These are phyloP conservation scores for Ichneumon xanthorius DNA, from an alignment of 2,888 invertebrate genomes.

Conservation along the genomic window DNA sequence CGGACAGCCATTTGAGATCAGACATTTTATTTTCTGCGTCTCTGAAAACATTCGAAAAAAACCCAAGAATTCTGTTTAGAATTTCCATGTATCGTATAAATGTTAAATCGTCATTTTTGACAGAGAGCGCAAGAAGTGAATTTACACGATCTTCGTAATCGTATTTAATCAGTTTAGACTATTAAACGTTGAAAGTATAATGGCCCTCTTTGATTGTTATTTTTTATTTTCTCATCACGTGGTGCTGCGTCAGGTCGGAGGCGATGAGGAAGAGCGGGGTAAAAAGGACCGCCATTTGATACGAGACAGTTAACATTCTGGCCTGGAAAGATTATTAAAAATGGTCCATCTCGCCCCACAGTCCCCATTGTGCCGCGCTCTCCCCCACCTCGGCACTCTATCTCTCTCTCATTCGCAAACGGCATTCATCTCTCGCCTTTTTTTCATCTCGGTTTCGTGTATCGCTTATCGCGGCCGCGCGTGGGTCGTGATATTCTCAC, in stretches of 20 bases:
- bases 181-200: not conserved
- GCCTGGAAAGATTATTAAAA: too few species aligned
- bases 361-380: too few species aligned
- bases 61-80: not conserved
- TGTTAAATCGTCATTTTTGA: not conserved
- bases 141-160: not conserved
- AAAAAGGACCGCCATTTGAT: too few species aligned
- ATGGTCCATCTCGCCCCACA: too few species aligned
- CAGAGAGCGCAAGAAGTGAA: not conserved
- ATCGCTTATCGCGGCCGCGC: conserved; percentile 48
- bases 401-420: conserved; percentile 43
- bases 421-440: conserved; percentile 46
- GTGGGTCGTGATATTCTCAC: conserved; percentile 73
- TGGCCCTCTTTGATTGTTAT: not conserved
- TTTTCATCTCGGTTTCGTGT: conserved; percentile 37
- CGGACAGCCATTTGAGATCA: too few species aligned
- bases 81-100: not conserved
- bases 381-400: too few species aligned
- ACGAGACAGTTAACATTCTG: too few species aligned
- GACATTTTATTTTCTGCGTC: too few species aligned
- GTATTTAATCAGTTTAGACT: not conserved
- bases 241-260: conserved; percentile 58
- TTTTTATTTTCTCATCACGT: conserved; percentile 2
- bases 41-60: too few species aligned
- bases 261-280: not conserved